Conservation (phyloP, 64 coral and sea anemone species). For the Actinia equina region DNA sequence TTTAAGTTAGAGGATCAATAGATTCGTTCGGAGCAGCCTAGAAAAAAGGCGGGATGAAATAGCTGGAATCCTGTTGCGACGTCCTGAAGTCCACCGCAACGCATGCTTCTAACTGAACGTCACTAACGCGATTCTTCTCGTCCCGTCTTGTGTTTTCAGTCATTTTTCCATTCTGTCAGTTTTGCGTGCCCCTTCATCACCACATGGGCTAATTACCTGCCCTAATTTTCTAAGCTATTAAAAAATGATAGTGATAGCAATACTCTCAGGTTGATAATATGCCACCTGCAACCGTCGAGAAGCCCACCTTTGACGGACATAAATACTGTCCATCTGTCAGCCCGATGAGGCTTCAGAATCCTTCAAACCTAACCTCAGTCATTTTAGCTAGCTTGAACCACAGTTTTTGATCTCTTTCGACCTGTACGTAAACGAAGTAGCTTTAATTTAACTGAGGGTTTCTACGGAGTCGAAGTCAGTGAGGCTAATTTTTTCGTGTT, state of each 20-base stretch:
- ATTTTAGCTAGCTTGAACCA: too few species aligned
- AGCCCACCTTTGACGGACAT: neutral
- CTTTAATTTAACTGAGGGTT: too few species aligned
- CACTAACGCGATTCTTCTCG: too few species aligned
- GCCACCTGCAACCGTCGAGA: neutral
- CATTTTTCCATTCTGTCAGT: neutral
- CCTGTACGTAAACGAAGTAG: too few species aligned
- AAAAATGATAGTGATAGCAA: neutral
- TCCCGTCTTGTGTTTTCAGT: too few species aligned
- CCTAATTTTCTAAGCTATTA: neutral
- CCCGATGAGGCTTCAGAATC: neutral
- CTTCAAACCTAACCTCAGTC: neutral
- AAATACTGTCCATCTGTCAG: neutral
- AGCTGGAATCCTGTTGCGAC: neutral
- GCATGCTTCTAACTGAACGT: too few species aligned
- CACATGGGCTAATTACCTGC: neutral
- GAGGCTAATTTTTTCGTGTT: too few species aligned
- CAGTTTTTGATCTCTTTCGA: too few species aligned
- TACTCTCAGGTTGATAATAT: neutral
- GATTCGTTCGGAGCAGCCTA: neutral
- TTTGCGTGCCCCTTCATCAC: neutral
- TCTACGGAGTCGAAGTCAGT: too few species aligned
- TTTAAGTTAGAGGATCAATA: too few species aligned
- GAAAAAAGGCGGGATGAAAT: neutral
- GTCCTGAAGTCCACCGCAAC: too few species aligned